Conservation (phyloP, 2,888 invertebrate species). For the Aleiodes alternator region DNA sequence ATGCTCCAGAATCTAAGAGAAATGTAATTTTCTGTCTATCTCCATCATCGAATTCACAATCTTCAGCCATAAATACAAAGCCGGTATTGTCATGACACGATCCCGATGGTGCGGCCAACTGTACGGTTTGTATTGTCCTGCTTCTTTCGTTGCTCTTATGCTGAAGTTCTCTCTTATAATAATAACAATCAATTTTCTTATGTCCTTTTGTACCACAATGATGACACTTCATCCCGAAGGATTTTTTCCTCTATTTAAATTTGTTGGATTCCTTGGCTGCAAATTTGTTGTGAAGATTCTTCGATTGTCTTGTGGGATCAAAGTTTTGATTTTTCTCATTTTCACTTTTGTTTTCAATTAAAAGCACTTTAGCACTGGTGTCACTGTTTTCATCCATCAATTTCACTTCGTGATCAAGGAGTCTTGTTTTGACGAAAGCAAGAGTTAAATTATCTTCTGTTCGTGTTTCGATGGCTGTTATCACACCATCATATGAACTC, state of each 20-base stretch:
- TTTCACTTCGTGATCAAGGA: conserved; percentile 18
- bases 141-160: background rate
- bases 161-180: background rate
- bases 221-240: background rate
- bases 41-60: background rate
- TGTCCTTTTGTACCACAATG: background rate
- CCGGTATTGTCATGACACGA: background rate
- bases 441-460: conserved; percentile 2
- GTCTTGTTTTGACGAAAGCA: background rate
- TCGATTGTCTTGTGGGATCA: background rate
- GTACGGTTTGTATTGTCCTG: background rate
- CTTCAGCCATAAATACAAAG: conserved; percentile 6
- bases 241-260: no score
- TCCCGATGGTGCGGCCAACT: no score
- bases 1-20: conserved; percentile 7
- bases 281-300: background rate
- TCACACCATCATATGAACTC: background rate
- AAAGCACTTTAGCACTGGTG: conserved; percentile 2
- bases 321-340: background rate
- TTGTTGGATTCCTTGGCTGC: no score
- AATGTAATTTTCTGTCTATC: background rate
- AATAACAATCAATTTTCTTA: background rate
- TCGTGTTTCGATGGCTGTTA: conserved; percentile 20
- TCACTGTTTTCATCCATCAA: background rate
- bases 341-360: background rate